These are phyloP conservation scores for Ramazzottius varieornatus DNA, from an alignment of 2,888 invertebrate genomes.

Conservation along the genomic window DNA sequence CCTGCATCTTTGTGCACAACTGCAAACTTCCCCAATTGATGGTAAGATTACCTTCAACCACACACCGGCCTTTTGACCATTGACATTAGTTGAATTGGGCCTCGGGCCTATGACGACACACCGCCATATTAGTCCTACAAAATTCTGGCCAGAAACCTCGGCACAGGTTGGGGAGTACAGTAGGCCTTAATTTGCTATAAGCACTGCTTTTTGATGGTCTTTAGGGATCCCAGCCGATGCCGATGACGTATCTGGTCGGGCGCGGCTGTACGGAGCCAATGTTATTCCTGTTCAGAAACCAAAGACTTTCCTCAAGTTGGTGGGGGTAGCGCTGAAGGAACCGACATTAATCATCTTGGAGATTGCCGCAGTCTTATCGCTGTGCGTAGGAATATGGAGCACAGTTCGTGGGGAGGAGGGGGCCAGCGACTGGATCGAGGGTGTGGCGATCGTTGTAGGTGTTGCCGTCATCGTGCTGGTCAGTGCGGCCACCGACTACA, in stretches of 20 bases:
- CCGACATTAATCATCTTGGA: slow-evolving; percentile 94
- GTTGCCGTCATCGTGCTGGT: slow-evolving; percentile 30
- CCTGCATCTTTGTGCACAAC: slow-evolving; percentile 77
- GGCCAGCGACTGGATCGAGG: slow-evolving; percentile 97
- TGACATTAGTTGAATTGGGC: no score
- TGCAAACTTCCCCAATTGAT: slow-evolving; percentile 85
- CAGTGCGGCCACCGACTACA: slow-evolving; percentile 30
- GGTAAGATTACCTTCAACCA: no score
- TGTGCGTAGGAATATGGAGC: slow-evolving; percentile 50
- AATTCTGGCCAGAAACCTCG: no score
- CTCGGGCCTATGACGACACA: no score
- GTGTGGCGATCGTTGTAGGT: slow-evolving; percentile 90
- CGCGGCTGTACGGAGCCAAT: slow-evolving; percentile 89
- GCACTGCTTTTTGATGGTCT: neutral
- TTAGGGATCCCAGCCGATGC: slow-evolving; percentile 68
- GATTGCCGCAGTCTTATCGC: slow-evolving; percentile 88
- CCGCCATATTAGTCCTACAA: no score
- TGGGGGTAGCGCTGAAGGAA: slow-evolving; percentile 98
- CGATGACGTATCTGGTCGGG: slow-evolving; percentile 67
- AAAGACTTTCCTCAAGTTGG: slow-evolving; percentile 88
- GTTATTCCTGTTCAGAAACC: slow-evolving; percentile 96
- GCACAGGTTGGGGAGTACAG: no score
- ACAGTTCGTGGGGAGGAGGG: slow-evolving; percentile 35
- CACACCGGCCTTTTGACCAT: no score
- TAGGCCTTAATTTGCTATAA: neutral